Base-by-base conservation (phyloP, 2,113 vertebrate genomes). In the Etia nguti region DNA sequence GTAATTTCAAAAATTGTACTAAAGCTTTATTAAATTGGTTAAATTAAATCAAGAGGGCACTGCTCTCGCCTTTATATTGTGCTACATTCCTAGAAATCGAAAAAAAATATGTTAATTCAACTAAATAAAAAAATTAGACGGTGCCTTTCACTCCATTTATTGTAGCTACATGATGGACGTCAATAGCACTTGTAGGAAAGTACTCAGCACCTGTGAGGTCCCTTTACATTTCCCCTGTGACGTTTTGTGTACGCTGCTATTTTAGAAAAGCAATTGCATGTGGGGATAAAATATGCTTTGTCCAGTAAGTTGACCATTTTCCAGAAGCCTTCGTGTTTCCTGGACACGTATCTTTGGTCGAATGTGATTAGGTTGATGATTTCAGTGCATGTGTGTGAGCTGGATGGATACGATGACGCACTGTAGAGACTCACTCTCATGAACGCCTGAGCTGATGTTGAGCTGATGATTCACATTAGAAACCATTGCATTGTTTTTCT, bases 311-410 rank as follows among this genome's bases (percentile, higher is more conserved):
- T 43, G 1, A 41, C 1, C 65, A 70, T 70, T 43, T 68, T 68
- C 62, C 34, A 41, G 34, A 68, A 24, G 3, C n/a, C 12, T 24
- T 41, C 41, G 36, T 70, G 36, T 70, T 70, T 43, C 36, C 65
- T 43, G 62, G 62, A 43, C 65, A 0, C 0, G 7, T 24, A 70
- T 70, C 7, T 70, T 24, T 70, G 38, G 15, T 24, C 38, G 16
- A 9, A 68, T 0, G 7, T 16, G 8, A 16, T 43, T 70, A 43
- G 3, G n/a, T 43, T 24, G 38, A 15, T 10, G 0, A 70, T 70
- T 43, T 24, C 38, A 1, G 38, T 24, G n/a, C 24, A 43, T 16
- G 36, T 5, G 4, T 70, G 1, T 0, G 36, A 70, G 65, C 65
- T 16, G 62, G 36, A 41, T 41, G 62, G 20, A 68, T 24, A 24